Base-by-base conservation (phyloP, 1,140 invertebrate genomes). In the Conopomorpha cramerella region DNA sequence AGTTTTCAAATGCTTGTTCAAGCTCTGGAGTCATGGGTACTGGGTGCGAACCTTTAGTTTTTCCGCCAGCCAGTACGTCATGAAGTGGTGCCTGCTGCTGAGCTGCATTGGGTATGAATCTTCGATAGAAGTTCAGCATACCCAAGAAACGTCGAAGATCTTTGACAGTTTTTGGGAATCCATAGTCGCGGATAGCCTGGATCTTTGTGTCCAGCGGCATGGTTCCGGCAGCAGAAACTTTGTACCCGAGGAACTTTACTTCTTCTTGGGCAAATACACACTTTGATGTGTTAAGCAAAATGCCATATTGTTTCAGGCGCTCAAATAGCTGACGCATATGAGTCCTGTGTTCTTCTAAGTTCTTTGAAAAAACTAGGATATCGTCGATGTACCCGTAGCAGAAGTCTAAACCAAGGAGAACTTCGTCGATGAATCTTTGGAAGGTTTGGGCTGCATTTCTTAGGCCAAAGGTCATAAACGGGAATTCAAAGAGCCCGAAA, bases 381-480 rank as follows among this genome's bases (percentile, higher is more conserved):
- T 82, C 82, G 43, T 83, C 82, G 0, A 84, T 31, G 41, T 81
- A 84, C 0, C 49, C 31, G 62, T 49, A 40, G 12, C 25, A 43
- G 35, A 66, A 79, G 25, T 54, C 46, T 6, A 66, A 45, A 8
- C 51, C 71, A 16, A 43, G 7, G 1, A 80, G 43, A 1, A 79
- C 52, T 16, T 62, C 31, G 45, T 79, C 58, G 33, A 82, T n/a
- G n/a, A n/a, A n/a, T n/a, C n/a, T n/a, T n/a, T n/a, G n/a, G n/a
- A n/a, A n/a, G n/a, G n/a, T n/a, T 80, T 74, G 60, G 6, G 62
- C 61, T n/a, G 74, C 73, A 43, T 78, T 79, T 12, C 46, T 39
- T 16, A 81, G 46, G 10, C 80, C 78, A 37, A 81, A 79, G 7
- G 43, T 41, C 54, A 80, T 64, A 10, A 42, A n/a, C n/a, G n/a